These are phyloP conservation scores for Drosophila seclusa DNA, from an alignment of 2,888 invertebrate genomes.

Conservation along the genomic window DNA sequence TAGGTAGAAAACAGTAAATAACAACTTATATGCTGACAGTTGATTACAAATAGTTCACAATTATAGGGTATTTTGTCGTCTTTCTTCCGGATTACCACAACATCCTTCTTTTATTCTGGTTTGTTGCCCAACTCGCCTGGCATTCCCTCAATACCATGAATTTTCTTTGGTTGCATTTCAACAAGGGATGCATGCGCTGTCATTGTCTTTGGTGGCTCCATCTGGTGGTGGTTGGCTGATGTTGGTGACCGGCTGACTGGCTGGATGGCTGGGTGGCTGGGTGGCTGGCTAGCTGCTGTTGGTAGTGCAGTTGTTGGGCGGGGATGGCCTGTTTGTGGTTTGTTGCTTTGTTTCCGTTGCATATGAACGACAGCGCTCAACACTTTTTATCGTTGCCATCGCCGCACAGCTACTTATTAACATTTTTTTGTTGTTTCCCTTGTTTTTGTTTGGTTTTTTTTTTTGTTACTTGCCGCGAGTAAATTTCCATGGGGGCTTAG, in stretches of 20 bases:
- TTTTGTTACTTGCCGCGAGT: conserved; percentile 32
- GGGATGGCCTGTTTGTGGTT: conserved; percentile 56
- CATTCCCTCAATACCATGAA: conserved; percentile 78
- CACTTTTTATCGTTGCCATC: conserved; percentile 73
- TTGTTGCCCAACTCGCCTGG: conserved; percentile 70
- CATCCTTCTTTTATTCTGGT: conserved; percentile 37
- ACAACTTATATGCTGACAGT: neutral
- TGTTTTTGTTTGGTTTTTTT: conserved; percentile 17
- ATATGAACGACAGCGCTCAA: conserved; percentile 77
- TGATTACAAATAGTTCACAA: neutral
- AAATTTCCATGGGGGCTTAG: conserved; percentile 76
- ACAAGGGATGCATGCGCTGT: conserved; percentile 54
- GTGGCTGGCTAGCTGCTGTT: conserved; percentile 3
- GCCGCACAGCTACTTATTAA: conserved; percentile 72
- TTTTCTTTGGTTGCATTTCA: conserved; percentile 76
- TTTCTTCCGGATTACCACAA: neutral
- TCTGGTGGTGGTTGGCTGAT: conserved; percentile 22
- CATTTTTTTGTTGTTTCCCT: conserved; percentile 39
- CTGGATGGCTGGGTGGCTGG: conserved; percentile 20
- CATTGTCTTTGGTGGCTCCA: conserved; percentile 54
- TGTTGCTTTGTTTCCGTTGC: conserved; percentile 73
- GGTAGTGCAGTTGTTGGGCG: neutral
- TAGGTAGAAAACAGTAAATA: neutral
- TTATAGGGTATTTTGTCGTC: conserved; percentile 34
- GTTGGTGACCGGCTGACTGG: conserved; percentile 20